Percentiles rank a stretch among this genome's conserved stretches.
Evolutionary conservation across 2,888 invertebrate genomes (phyloP).

Genomic region (Mycalesis mineus): DNA sequence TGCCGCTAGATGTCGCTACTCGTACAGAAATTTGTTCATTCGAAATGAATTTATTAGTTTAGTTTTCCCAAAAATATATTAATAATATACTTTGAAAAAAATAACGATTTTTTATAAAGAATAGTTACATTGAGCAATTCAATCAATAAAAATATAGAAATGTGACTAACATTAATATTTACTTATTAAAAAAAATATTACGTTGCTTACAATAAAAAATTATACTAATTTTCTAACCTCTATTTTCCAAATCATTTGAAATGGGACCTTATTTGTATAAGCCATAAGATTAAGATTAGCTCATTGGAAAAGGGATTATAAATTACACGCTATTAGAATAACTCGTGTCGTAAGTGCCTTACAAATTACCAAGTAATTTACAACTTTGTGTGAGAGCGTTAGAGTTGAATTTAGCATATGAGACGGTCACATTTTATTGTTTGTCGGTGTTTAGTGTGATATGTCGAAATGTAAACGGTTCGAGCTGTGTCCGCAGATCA

Average conservation of each 20-base stretch:
- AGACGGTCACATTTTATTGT: conserved; percentile 63
- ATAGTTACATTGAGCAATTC: too few species aligned
- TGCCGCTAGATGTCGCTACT: conserved; percentile 8
- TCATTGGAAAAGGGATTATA: conserved; percentile 34
- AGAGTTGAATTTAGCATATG: conserved; percentile 38
- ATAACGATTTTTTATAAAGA: too few species aligned
- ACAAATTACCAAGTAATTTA: conserved; percentile 25
- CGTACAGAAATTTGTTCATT: too few species aligned
- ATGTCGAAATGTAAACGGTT: conserved; percentile 77
- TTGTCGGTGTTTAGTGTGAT: conserved; percentile 76
- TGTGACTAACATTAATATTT: background rate
- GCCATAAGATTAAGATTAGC: conserved; percentile 8
- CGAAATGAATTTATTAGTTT: too few species aligned
- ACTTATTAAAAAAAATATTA: too few species aligned
- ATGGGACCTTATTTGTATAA: background rate
- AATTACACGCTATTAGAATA: conserved; percentile 28
- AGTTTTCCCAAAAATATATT: too few species aligned
- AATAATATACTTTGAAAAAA: too few species aligned
- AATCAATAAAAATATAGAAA: background rate
- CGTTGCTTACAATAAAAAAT: background rate
- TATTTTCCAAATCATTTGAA: background rate
- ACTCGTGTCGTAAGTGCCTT: conserved; percentile 37
- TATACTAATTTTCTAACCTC: background rate
- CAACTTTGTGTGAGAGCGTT: background rate
- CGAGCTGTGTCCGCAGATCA: conserved; percentile 76